Evolutionary conservation across 1,140 invertebrate genomes (phyloP).

Genomic region (Bombus fervidus): DNA sequence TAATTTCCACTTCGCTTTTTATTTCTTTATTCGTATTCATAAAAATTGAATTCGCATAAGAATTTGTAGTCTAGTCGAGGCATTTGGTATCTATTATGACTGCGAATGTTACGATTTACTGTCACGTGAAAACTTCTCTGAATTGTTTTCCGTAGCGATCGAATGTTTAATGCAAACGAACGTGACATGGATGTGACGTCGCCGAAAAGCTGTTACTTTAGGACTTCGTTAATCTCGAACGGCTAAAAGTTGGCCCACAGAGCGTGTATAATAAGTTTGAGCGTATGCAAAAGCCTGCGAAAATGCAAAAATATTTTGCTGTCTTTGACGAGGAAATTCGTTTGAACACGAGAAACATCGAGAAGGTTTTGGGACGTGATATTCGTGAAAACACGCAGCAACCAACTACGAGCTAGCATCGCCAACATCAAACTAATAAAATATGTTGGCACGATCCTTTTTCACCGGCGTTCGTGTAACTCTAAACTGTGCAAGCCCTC

Average conservation of each 20-base stretch:
- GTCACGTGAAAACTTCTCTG: neutral
- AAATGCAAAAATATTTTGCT: slow-evolving; percentile 16
- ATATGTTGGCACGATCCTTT: slow-evolving; percentile 44
- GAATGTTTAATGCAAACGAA: neutral
- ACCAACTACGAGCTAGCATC: slow-evolving; percentile 12
- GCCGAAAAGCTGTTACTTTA: neutral
- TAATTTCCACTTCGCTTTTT: neutral
- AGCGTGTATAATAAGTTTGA: neutral
- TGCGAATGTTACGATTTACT: neutral
- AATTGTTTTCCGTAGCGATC: neutral
- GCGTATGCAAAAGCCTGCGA: neutral
- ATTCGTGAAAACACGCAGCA: slow-evolving; percentile 24
- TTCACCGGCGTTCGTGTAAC: slow-evolving; percentile 21
- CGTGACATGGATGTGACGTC: neutral
- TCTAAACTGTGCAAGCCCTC: slow-evolving; percentile 7
- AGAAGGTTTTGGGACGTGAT: slow-evolving; percentile 34
- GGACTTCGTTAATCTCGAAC: neutral
- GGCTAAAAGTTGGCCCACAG: neutral
- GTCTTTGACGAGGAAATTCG: slow-evolving; percentile 17
- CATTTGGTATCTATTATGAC: neutral
- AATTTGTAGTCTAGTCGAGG: neutral
- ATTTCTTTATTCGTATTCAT: neutral
- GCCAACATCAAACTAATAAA: slow-evolving; percentile 53
- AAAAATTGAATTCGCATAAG: too few species aligned
- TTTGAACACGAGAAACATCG: slow-evolving; percentile 22